Evolutionary conservation across 2,113 vertebrate species (phyloP).

Genomic region (Syrrhaptes paradoxus): DNA sequence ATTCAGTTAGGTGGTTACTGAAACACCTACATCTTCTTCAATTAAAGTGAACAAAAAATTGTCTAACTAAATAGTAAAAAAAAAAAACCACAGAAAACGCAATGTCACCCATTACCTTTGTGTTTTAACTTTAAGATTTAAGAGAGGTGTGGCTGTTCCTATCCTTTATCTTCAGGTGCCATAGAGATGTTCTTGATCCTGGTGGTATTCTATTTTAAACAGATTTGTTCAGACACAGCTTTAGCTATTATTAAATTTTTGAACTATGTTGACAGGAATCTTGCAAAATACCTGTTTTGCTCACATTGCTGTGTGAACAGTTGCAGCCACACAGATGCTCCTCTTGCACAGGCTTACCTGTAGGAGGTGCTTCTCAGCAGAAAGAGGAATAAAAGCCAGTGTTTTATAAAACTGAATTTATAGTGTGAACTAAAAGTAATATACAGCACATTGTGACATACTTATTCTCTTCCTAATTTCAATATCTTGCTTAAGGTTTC

Average conservation of each 20-base stretch:
- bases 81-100: neutral
- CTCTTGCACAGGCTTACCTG: neutral
- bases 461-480: neutral
- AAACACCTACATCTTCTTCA: neutral
- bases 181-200: neutral
- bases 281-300: neutral
- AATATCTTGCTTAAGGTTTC: neutral
- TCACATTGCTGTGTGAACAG: neutral
- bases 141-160: neutral
- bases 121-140: neutral
- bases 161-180: neutral
- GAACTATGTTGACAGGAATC: neutral
- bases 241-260: neutral
- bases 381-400: neutral
- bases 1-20: neutral
- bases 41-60: neutral
- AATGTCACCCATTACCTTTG: neutral
- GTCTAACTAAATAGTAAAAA: neutral
- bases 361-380: neutral
- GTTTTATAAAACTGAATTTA: neutral
- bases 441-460: neutral
- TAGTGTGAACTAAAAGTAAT: neutral
- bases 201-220: neutral
- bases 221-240: neutral
- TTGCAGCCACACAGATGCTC: neutral